Percentiles rank a stretch among this genome's conserved stretches.
Conservation (phyloP, 1,140 invertebrate species). For the Sycophaga agraensis region DNA sequence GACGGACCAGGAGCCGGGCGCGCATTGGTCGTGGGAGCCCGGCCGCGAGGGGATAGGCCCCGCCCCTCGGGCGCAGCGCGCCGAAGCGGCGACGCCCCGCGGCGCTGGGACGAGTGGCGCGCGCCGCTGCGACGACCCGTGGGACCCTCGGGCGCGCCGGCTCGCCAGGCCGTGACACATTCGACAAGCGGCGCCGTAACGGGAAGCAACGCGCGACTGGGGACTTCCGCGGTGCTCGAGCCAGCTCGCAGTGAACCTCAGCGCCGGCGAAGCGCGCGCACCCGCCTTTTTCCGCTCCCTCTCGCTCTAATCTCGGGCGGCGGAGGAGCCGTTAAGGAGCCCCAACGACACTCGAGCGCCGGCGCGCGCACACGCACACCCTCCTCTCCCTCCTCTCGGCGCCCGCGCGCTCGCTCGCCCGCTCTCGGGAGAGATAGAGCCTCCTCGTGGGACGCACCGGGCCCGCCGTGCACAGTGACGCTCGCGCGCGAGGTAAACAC, state of each 20-base stretch:
- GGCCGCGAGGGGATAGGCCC: conserved; percentile 30
- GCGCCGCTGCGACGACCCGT: conserved; percentile 38
- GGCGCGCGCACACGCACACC: too few species aligned
- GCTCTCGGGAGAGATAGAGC: too few species aligned
- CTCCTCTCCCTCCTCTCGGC: neutral
- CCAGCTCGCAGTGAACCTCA: neutral
- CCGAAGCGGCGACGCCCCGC: conserved; percentile 30
- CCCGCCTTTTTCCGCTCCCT: neutral
- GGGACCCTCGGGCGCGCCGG: conserved; percentile 52
- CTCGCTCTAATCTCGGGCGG: neutral
- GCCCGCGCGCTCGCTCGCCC: too few species aligned
- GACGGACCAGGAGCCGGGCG: conserved; percentile 31
- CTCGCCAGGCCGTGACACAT: conserved; percentile 56
- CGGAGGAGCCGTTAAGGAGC: neutral
- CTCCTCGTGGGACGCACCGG: too few species aligned
- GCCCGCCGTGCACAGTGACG: neutral
- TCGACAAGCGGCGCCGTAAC: conserved; percentile 60
- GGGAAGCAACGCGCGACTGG: conserved; percentile 57
- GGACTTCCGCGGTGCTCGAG: conserved; percentile 45
- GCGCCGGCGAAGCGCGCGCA: neutral
- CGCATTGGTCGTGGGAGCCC: conserved; percentile 38
- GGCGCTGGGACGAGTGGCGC: neutral
- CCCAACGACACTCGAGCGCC: conserved; percentile 39
- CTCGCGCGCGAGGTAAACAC: neutral
- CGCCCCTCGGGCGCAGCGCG: conserved; percentile 27